A percentile compares a stretch with the other conserved stretches of the same genome.
Conservation (phyloP, 2,113 vertebrate species). For the Psittacula cyanocephala region DNA sequence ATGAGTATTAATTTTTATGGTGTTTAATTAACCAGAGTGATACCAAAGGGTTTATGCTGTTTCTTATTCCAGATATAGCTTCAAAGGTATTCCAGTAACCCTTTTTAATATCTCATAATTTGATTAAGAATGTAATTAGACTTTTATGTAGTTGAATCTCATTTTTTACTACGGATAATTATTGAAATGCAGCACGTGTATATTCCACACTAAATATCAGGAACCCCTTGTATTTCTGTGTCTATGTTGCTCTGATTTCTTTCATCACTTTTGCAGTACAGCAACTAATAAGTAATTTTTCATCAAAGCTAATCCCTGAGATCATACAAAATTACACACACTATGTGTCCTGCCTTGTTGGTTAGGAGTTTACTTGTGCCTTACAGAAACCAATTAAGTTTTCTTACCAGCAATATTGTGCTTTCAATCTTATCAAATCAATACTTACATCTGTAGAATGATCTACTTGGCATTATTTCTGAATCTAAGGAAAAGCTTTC, state of each 20-base stretch:
- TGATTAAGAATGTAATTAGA: not conserved
- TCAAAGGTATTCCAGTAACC: not conserved
- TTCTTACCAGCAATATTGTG: not conserved
- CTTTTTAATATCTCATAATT: not conserved
- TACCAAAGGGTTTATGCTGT: not conserved
- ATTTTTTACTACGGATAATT: not conserved
- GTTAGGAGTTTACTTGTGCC: not conserved
- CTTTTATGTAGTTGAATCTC: not conserved
- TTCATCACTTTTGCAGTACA: not conserved
- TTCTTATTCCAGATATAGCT: not conserved
- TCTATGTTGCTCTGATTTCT: not conserved
- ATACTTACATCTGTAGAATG: not conserved
- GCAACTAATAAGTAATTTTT: not conserved
- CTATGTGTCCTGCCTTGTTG: not conserved
- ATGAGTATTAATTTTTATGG: not conserved
- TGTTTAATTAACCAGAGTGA: not conserved
- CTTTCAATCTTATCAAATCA: not conserved
- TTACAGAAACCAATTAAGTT: not conserved
- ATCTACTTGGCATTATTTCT: not conserved
- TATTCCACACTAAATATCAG: not conserved
- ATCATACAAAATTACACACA: not conserved
- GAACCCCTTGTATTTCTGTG: not conserved
- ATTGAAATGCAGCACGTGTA: not conserved
- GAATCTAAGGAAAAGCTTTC: not conserved
- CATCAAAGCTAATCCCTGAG: not conserved